Base-by-base conservation (phyloP, 1,140 invertebrate genomes). In the Ridgeia piscesae region DNA sequence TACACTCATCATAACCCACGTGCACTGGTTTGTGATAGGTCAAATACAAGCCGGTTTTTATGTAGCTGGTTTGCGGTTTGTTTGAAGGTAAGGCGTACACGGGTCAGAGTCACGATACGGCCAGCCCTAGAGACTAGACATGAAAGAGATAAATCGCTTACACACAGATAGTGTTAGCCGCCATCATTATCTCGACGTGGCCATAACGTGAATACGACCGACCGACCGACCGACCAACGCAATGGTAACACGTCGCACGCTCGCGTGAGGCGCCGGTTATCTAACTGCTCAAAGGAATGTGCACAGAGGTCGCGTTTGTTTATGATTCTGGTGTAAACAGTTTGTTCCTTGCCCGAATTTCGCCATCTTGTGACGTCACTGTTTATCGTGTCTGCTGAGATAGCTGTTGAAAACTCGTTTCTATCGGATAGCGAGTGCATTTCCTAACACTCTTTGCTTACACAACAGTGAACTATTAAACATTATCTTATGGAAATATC, bases 261-360 rank as follows among this genome's bases (percentile, higher is more conserved):
- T 77, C 58, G 27, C 27, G 58, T 77, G 2, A 77, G 17, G 2
- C 58, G 58, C 58, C 27, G 58, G 58, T 77, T 77, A 77, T 77
- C 58, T 77, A 77, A 77, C 14, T 2, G 27, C 58, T 77, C 58
- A 77, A 77, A 77, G 58, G 58, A 77, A 77, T 0, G 11, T 77
- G 58, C 58, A 77, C 58, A 77, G 58, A 77, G 4, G 58, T 21
- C 58, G 58, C 58, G 17, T 77, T 77, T 77, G 58, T 77, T 77
- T 77, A 77, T 21, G 58, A n/a, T 77, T 77, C 27, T 77, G 17
- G 58, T 21, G 58, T 77, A 77, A 77, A 77, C 27, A 77, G 58
- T 77, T 77, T 77, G 58, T 77, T 77, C 58, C 58, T 31, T 77
- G 58, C 58, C 58, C 58, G 58, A 77, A 77, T 77, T 77, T 77